Conservation (phyloP, 2,113 vertebrate genomes). For the Notiomystis cincta region DNA sequence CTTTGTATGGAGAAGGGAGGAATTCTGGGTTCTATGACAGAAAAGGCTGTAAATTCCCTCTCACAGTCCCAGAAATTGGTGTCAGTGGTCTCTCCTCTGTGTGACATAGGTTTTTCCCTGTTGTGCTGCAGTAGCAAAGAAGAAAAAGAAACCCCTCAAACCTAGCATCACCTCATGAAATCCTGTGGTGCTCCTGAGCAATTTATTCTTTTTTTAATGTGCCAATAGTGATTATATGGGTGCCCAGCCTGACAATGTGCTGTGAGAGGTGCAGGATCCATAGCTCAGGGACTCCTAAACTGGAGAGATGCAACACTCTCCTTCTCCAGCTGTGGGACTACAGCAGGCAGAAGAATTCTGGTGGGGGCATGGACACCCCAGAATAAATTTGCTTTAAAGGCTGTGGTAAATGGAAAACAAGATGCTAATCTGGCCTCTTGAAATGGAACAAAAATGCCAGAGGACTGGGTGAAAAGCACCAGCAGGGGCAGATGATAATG, state of each 20-base stretch:
- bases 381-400: background rate
- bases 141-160: background rate
- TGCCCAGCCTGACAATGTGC: background rate
- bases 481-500: background rate
- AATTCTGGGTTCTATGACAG: background rate
- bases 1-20: fast-evolving
- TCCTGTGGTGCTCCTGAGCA: background rate
- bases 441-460: background rate
- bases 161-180: background rate
- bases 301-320: no score
- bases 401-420: background rate
- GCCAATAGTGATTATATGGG: no score
- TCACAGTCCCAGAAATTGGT: background rate
- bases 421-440: background rate
- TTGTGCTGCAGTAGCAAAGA: background rate
- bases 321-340: background rate
- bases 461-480: background rate
- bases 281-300: background rate
- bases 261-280: background rate
- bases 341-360: background rate
- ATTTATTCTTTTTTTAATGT: background rate
- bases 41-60: background rate
- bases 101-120: background rate
- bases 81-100: background rate
- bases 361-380: background rate